Evolutionary conservation across 2,113 vertebrate species (phyloP).

Genomic region (Pteruthius melanotis): DNA sequence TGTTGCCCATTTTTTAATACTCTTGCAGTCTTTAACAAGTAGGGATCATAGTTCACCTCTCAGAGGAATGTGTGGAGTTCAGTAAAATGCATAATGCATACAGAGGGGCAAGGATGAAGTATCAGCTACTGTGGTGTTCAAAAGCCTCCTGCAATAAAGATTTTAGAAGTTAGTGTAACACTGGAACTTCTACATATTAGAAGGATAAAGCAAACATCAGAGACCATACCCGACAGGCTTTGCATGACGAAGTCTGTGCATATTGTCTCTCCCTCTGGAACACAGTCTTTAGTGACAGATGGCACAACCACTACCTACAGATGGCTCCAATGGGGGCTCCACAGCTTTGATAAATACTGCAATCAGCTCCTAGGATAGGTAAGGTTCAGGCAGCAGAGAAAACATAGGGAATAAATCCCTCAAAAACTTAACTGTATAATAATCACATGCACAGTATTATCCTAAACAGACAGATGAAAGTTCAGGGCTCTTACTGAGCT

Average conservation of each 20-base stretch:
- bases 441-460: background rate
- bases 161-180: background rate
- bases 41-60: background rate
- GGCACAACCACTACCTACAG: conserved; percentile 51
- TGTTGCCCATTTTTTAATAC: background rate
- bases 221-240: conserved; percentile 15
- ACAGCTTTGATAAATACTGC: conserved; percentile 65
- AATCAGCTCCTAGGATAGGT: conserved; percentile 65
- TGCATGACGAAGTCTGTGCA: background rate
- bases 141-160: background rate
- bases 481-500: background rate
- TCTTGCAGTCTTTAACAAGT: background rate
- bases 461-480: conserved; percentile 17
- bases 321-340: conserved; percentile 53
- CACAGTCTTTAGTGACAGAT: conserved; percentile 41
- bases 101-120: background rate
- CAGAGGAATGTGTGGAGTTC: background rate
- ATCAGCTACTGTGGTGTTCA: background rate
- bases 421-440: conserved; percentile 10
- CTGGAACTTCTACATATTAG: background rate
- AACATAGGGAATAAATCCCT: conserved; percentile 23
- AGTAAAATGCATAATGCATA: background rate
- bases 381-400: background rate
- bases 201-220: conserved; percentile 20
- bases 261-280: conserved; percentile 49